A percentile compares a stretch with the other conserved stretches of the same genome.
Evolutionary conservation across 2,113 vertebrate genomes (phyloP).

Genomic region (Psophia crepitans): DNA sequence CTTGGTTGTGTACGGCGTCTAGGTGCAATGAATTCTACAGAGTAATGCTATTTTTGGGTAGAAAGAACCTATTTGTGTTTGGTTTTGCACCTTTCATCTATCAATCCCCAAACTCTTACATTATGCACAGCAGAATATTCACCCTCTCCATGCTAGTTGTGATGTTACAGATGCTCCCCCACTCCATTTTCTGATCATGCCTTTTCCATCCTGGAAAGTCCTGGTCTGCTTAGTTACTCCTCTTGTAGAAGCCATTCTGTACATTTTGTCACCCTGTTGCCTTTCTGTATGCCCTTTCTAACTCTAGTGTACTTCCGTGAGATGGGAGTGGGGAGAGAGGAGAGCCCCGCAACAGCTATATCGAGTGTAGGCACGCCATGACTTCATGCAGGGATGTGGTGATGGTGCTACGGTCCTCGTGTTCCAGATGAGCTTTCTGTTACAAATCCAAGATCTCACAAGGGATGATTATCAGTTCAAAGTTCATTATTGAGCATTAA

Average conservation of each 20-base stretch:
- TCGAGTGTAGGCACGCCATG: accelerated
- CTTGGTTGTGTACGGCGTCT: neutral
- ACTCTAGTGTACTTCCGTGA: neutral
- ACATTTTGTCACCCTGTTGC: neutral
- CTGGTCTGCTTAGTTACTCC: neutral
- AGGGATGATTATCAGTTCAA: neutral
- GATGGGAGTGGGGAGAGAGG: neutral
- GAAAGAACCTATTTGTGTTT: neutral
- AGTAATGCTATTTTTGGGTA: neutral
- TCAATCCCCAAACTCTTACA: neutral
- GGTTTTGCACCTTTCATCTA: neutral
- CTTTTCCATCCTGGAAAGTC: neutral
- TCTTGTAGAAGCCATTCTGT: neutral
- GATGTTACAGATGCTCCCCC: neutral
- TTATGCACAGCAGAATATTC: neutral
- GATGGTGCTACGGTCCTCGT: neutral
- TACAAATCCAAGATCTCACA: neutral
- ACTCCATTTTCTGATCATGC: neutral
- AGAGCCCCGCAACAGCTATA: neutral
- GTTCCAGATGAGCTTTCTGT: neutral
- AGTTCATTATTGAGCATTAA: neutral
- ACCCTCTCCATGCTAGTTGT: neutral
- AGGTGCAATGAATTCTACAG: neutral
- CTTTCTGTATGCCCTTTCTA: neutral
- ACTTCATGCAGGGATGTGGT: neutral